Conservation (phyloP, 2,797 vertebrate genomes). For the Carcharodon carcharias region DNA sequence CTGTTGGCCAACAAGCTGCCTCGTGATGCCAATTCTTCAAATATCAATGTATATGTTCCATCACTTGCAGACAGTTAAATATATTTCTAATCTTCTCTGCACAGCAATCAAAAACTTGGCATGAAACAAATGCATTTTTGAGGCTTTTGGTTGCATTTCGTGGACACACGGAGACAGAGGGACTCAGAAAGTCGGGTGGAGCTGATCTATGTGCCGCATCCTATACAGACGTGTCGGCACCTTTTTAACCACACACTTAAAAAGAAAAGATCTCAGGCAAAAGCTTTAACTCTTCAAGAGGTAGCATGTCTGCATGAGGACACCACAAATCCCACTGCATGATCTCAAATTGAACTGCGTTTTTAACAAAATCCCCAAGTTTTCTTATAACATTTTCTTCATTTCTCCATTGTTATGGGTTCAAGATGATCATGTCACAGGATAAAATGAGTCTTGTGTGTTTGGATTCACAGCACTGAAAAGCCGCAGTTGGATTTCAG, state of each 20-base stretch:
- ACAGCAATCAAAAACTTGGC: conserved; percentile 27
- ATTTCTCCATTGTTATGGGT: neutral
- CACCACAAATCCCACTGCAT: neutral
- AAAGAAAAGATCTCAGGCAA: conserved; percentile 27
- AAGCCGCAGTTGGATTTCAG: neutral
- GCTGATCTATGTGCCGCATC: conserved; percentile 25
- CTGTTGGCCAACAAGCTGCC: neutral
- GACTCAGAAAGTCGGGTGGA: conserved; percentile 31
- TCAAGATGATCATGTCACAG: neutral
- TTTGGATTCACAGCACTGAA: neutral
- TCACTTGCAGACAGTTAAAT: conserved; percentile 28
- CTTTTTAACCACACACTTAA: conserved; percentile 38
- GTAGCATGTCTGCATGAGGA: neutral
- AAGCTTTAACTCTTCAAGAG: conserved; percentile 32
- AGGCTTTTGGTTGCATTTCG: conserved; percentile 35
- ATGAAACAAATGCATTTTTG: conserved; percentile 22
- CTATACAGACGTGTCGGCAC: conserved; percentile 33
- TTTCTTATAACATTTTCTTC: neutral
- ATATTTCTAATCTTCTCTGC: conserved; percentile 23
- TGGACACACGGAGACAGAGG: conserved; percentile 30
- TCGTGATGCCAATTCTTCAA: neutral
- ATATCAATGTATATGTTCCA: conserved; percentile 27
- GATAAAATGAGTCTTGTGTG: neutral
- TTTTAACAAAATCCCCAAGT: neutral
- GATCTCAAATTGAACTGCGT: neutral